These are phyloP conservation scores for Oryzias celebensis DNA, from an alignment of 2,113 vertebrate species.

Conservation along the genomic window DNA sequence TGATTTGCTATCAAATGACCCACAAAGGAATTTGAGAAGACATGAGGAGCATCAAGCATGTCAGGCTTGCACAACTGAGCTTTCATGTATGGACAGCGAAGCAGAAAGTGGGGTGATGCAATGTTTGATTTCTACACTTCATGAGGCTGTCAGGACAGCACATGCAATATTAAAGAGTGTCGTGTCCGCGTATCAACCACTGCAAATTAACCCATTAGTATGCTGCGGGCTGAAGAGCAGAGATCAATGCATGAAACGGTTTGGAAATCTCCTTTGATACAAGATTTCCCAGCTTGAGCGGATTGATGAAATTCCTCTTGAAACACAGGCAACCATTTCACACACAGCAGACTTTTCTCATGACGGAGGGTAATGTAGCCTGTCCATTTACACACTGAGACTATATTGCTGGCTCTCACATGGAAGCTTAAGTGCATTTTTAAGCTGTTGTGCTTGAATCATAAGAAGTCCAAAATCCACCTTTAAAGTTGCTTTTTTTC, in stretches of 20 bases:
- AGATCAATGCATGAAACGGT: slow-evolving; percentile 76
- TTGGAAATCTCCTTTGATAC: slow-evolving; percentile 78
- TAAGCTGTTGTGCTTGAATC: slow-evolving; percentile 11
- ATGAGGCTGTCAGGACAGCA: slow-evolving; percentile 59
- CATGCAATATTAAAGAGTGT: slow-evolving; percentile 68
- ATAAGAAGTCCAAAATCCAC: background rate
- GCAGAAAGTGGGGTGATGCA: slow-evolving; percentile 65
- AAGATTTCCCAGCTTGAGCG: slow-evolving; percentile 73
- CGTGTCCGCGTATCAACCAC: slow-evolving; percentile 62
- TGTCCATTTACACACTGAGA: slow-evolving; percentile 34
- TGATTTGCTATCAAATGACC: slow-evolving; percentile 51
- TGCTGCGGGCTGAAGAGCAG: slow-evolving; percentile 52
- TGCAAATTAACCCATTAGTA: slow-evolving; percentile 75
- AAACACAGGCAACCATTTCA: slow-evolving; percentile 74
- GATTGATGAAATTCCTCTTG: slow-evolving; percentile 76
- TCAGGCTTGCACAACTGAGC: slow-evolving; percentile 27
- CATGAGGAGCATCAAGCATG: slow-evolving; percentile 40
- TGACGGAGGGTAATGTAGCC: slow-evolving; percentile 33
- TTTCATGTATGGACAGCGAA: slow-evolving; percentile 57
- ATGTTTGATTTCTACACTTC: slow-evolving; percentile 68
- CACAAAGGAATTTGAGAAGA: slow-evolving; percentile 44
- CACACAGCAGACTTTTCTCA: slow-evolving; percentile 55
- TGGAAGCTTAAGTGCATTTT: slow-evolving; percentile 7
- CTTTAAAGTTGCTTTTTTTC: background rate
- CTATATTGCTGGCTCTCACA: slow-evolving; percentile 10